These are phyloP conservation scores for Camponotus pennsylvanicus DNA, from an alignment of 1,140 invertebrate species.

Conservation along the genomic window DNA sequence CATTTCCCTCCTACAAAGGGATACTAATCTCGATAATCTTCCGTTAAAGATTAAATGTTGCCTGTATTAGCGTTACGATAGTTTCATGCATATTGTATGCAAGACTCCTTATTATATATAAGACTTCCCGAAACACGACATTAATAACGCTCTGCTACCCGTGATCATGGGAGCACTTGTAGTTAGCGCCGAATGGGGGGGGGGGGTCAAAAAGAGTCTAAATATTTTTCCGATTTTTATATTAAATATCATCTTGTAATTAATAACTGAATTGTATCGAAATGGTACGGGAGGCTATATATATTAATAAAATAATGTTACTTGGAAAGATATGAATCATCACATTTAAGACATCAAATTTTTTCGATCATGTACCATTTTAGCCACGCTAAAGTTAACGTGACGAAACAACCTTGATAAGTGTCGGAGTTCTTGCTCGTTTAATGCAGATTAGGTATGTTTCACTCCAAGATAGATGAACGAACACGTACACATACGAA, in stretches of 20 bases:
- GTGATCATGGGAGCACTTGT: slow-evolving; percentile 54
- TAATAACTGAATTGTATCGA: neutral
- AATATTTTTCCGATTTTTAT: neutral
- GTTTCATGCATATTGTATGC: slow-evolving; percentile 20
- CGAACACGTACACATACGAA: slow-evolving; percentile 31
- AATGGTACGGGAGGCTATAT: neutral
- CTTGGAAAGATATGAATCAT: neutral
- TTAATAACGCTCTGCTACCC: slow-evolving; percentile 56
- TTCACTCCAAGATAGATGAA: slow-evolving; percentile 51
- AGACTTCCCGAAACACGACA: slow-evolving; percentile 49
- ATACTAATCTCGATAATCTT: neutral
- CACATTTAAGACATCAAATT: neutral
- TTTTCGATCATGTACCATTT: slow-evolving; percentile 29
- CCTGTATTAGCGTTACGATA: neutral
- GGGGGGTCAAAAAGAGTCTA: no score
- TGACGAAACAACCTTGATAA: slow-evolving; percentile 39
- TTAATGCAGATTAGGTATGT: slow-evolving; percentile 60
- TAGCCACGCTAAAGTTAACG: slow-evolving; percentile 43
- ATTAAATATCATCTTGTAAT: neutral
- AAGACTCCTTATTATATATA: slow-evolving; percentile 31
- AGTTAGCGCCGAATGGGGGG: slow-evolving; percentile 58
- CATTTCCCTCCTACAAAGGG: neutral
- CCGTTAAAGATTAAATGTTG: neutral
- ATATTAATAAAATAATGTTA: neutral
- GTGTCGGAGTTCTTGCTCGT: slow-evolving; percentile 58